Percentiles rank a stretch among this genome's conserved stretches.
Evolutionary conservation across 2,888 invertebrate species (phyloP).

Genomic region (Scaptomyza caliginosa): DNA sequence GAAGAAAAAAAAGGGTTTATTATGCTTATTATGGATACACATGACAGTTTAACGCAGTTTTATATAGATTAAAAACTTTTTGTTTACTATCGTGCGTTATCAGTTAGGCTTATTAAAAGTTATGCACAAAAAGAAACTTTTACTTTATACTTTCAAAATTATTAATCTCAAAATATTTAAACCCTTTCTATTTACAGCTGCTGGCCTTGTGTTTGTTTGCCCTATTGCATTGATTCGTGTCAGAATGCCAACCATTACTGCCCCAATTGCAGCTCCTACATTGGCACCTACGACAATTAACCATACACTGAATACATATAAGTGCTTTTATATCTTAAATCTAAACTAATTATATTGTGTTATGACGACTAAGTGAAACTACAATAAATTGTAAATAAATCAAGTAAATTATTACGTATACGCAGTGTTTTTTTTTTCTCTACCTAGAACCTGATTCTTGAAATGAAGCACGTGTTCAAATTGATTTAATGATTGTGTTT

Average conservation of each 20-base stretch:
- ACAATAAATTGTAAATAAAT: constrained; percentile 29
- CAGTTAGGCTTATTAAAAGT: too few relatives aligned
- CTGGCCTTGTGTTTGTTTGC: constrained; percentile 86
- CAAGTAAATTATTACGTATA: constrained; percentile 38
- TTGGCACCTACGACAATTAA: constrained; percentile 85
- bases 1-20: background rate
- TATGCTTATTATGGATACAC: background rate
- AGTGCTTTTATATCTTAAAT: constrained; percentile 3
- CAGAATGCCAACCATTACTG: constrained; percentile 86
- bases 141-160: background rate
- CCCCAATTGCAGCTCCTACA: constrained; percentile 85
- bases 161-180: background rate
- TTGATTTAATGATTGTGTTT: too few relatives aligned
- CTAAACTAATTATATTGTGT: constrained; percentile 15
- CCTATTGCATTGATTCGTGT: constrained; percentile 86
- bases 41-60: background rate
- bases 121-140: too few relatives aligned
- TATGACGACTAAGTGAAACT: constrained; percentile 16
- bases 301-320: background rate
- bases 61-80: too few relatives aligned
- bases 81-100: too few relatives aligned
- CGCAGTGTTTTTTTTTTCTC: constrained; percentile 9
- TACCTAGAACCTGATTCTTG: background rate
- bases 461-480: background rate
- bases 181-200: constrained; percentile 64